Evolutionary conservation across 1,140 invertebrate genomes (phyloP).

Genomic region (Macrocentrus cingulum): DNA sequence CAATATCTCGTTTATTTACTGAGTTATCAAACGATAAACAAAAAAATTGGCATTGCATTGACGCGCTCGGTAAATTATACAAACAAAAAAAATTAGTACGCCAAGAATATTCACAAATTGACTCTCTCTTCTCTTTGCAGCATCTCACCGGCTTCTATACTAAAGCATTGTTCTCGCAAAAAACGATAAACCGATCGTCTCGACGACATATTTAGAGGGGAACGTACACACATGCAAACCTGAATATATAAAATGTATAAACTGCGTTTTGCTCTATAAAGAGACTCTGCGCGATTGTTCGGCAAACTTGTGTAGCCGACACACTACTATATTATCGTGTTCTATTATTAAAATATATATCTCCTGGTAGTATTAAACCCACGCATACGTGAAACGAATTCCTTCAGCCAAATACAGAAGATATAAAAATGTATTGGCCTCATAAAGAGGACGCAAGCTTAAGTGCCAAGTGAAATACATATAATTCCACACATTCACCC

Average conservation of each 20-base stretch:
- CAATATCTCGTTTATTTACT: too few species aligned
- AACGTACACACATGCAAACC: background rate
- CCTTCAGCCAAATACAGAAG: too few species aligned
- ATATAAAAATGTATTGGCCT: too few species aligned
- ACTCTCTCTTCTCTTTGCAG: background rate
- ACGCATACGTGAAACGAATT: too few species aligned
- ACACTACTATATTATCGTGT: background rate
- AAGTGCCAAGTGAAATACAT: too few species aligned
- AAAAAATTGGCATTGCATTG: too few species aligned
- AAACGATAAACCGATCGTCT: conserved; percentile 7
- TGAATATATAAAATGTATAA: background rate
- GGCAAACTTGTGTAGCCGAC: background rate
- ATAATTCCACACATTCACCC: too few species aligned
- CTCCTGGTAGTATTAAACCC: background rate
- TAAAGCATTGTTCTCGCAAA: background rate
- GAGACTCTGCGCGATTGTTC: conserved; percentile 8
- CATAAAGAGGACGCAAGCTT: too few species aligned
- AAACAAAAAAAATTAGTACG: too few species aligned
- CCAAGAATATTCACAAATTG: background rate
- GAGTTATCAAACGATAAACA: too few species aligned
- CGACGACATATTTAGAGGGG: background rate
- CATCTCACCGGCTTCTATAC: too few species aligned
- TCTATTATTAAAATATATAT: conserved; percentile 3
- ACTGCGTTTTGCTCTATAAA: too few species aligned
- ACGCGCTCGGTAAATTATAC: background rate